These are phyloP conservation scores for human DNA, from an alignment of 2,113 vertebrate genomes.

Conservation along the genomic window GRCh38 chr1:77161501-77162000, in stretches of 20 bases:
- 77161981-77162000: background rate
- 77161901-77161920: no score
- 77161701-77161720: constrained; percentile 94
- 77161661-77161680: constrained; percentile 99
- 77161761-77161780: background rate
- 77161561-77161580: background rate
- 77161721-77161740: background rate
- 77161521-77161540: background rate
- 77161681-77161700: constrained; percentile 98
- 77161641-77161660: constrained; percentile 98
- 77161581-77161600: constrained; percentile 91
- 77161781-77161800: background rate
- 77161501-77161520: constrained; percentile 22
- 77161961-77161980: background rate
- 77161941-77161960: background rate
- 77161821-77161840: constrained; percentile 30
- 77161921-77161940: background rate
- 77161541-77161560: constrained; percentile 23
- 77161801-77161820: constrained; percentile 9
- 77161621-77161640: constrained; percentile 97
- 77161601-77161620: constrained; percentile 99
- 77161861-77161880: constrained; percentile 16
- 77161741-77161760: background rate
- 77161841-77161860: constrained; percentile 13
- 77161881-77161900: background rate